Conservation (phyloP, 2,113 vertebrate species). For the Hippoglossus stenolepis region DNA sequence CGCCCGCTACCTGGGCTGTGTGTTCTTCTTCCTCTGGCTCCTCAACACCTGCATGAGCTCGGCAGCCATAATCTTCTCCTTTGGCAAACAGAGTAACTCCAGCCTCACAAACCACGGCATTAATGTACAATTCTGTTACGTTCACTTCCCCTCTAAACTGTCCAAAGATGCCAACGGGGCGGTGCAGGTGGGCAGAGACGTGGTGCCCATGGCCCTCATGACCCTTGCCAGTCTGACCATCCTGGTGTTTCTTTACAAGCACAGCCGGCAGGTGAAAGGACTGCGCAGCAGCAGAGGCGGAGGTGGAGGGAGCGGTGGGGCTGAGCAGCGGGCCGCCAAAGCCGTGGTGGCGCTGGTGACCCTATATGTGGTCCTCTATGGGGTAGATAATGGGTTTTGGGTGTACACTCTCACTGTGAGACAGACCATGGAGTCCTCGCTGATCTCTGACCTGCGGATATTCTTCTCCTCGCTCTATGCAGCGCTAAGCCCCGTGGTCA, state of each 20-base stretch:
- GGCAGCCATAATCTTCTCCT: constrained; percentile 66
- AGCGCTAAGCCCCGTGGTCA: constrained; percentile 78
- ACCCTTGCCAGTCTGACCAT: constrained; percentile 76
- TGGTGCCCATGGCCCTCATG: constrained; percentile 83
- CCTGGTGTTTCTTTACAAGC: constrained; percentile 80
- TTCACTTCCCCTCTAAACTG: constrained; percentile 73
- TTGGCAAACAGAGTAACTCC: constrained; percentile 53
- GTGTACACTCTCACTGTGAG: constrained; percentile 81
- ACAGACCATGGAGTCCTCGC: constrained; percentile 71
- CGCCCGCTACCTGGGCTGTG: constrained; percentile 51
- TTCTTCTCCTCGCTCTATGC: constrained; percentile 83
- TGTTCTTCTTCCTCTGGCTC: constrained; percentile 79
- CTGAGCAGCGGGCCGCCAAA: constrained; percentile 77
- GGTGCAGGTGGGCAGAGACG: constrained; percentile 75
- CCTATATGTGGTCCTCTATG: constrained; percentile 79
- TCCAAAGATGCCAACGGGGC: constrained; percentile 71
- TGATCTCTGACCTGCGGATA: constrained; percentile 80
- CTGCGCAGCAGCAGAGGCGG: constrained; percentile 49
- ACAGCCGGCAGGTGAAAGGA: constrained; percentile 73
- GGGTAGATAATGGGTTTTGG: constrained; percentile 82
- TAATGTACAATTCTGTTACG: constrained; percentile 77
- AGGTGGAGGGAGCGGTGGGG: constrained; percentile 2
- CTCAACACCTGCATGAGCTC: constrained; percentile 74
- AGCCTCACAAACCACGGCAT: constrained; percentile 52
- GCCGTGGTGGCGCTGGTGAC: constrained; percentile 77